Evolutionary conservation across 1,140 invertebrate genomes (phyloP).

Genomic region (Homalodisca vitripennis): DNA sequence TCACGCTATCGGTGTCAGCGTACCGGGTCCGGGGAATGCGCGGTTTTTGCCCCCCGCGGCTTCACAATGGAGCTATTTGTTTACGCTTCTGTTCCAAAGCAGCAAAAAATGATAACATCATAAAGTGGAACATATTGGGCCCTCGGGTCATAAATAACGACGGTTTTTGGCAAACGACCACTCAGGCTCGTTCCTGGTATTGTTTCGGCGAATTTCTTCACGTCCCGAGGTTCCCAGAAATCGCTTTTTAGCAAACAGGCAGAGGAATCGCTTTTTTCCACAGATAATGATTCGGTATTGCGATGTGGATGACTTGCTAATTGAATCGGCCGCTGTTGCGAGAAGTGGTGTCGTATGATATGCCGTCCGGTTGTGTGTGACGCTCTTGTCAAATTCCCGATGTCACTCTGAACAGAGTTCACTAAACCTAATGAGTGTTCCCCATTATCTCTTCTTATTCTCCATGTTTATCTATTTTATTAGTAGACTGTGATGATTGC

Average conservation of each 20-base stretch:
- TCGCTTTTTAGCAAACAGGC: neutral
- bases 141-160: neutral
- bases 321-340: no score
- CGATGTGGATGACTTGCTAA: neutral
- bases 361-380: no score
- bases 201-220: neutral
- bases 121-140: conserved; percentile 14
- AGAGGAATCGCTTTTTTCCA: neutral
- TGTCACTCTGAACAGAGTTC: no score
- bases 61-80: conserved; percentile 10
- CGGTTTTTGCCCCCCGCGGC: neutral
- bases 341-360: no score
- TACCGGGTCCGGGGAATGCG: neutral
- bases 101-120: conserved; percentile 14
- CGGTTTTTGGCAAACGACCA: conserved; percentile 17
- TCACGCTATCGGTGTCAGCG: no score
- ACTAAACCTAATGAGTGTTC: no score
- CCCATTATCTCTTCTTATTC: no score
- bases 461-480: no score
- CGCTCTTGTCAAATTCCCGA: no score
- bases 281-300: neutral
- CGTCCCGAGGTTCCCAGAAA: conserved; percentile 1
- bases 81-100: conserved; percentile 7
- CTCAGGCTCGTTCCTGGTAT: neutral
- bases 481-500: no score